phyloP scores from a whole-genome alignment of 2,113 vertebrate species.

The Thryonomys swinderianus region DNA sequence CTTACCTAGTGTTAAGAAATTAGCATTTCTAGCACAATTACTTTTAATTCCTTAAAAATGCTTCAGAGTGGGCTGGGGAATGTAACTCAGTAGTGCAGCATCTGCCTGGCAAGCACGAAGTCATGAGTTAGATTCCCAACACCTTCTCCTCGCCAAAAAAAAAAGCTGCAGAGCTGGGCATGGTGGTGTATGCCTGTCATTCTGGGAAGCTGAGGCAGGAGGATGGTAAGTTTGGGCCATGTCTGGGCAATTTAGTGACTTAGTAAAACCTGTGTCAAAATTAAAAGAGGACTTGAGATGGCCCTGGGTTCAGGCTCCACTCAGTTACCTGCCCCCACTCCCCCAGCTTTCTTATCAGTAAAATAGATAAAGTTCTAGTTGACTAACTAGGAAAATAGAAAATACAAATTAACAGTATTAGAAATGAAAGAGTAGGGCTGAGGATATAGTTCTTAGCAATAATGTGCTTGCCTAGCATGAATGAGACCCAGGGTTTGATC shows the following conservation, averaged over 20 bases:
- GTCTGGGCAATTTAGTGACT: neutral
- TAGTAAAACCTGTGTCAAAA: neutral
- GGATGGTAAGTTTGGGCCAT: neutral
- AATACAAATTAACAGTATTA: constrained; percentile 2
- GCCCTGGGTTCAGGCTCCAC: neutral
- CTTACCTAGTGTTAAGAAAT: constrained; percentile 33
- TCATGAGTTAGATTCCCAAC: too few relatives aligned
- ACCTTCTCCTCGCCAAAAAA: too few relatives aligned
- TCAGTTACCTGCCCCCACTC: neutral
- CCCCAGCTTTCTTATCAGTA: neutral
- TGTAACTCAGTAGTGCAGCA: too few relatives aligned
- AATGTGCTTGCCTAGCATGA: neutral
- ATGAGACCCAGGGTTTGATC: neutral
- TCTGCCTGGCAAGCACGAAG: too few relatives aligned
- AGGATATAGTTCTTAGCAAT: neutral
- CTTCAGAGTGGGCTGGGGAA: neutral
- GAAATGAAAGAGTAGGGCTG: neutral
- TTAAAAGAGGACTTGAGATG: neutral
- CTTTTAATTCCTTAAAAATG: constrained; percentile 27
- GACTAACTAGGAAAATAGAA: neutral
- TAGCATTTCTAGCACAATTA: constrained; percentile 41
- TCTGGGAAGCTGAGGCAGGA: neutral
- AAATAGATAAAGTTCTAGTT: constrained; percentile 8
- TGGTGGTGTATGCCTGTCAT: neutral
- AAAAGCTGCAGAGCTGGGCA: neutral